Base-by-base conservation (phyloP, 2,113 vertebrate genomes). In the Nibea albiflora region DNA sequence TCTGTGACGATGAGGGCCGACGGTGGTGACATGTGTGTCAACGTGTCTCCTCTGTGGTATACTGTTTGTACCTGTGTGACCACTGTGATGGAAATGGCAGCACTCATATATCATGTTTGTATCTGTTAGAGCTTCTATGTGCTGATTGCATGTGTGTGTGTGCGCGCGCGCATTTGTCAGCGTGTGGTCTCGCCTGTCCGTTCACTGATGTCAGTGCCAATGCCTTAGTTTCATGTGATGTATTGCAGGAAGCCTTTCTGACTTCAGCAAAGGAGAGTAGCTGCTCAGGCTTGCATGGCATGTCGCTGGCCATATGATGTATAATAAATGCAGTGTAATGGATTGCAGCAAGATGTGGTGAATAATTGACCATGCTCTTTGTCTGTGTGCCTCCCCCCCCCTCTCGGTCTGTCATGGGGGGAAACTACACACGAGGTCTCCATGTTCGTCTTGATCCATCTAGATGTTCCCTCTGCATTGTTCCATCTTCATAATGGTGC, bases 311-410 rank as follows among this genome's bases (percentile, higher is more conserved):
- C 85, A 84, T 91, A 53, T 89, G 82, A 94, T 95, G 84, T 87
- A 94, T 95, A 91, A 95, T 94, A 85, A 85, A 95, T 94, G 88
- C 76, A 80, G 90, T 78, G 89, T 93, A 94, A 95, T 94, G 94
- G 92, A 95, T 92, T 93, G 90, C 81, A 86, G 91, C 78, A 84
- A 78, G 86, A 84, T 78, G 74, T 75, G n/a, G 81, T 95, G 84
- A 95, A 95, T 95, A 87, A 95, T 95, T 93, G 89, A 95, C 88
- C 14, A 26, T 83, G 83, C 68, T 94, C 88, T 91, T 89, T 93
- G 89, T 94, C 88, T 93, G 75, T 75, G 81, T 77, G 57, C 60
- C 78, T 0, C 49, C 69, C 28, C 19, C 10, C n/a, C 65, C 56
- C n/a, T n/a, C n/a, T 64, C 46, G 19, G 42, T 71, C 28, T 80